Percentiles rank a stretch among this genome's conserved stretches.
phyloP scores from a whole-genome alignment of 2,797 vertebrate genomes.

The Gallinago solitaria region DNA sequence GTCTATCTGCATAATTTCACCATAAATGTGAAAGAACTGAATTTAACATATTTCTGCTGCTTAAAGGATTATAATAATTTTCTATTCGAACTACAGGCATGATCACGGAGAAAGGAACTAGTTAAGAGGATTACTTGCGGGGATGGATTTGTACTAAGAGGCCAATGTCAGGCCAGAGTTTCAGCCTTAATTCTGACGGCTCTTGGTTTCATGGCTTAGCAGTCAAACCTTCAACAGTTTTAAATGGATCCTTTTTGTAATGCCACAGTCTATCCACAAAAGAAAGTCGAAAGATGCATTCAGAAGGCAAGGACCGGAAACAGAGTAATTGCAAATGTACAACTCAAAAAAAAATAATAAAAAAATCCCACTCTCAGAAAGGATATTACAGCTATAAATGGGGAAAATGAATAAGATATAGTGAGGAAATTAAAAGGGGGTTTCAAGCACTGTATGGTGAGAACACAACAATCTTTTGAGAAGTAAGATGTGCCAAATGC shows the following conservation, averaged over 20 bases:
- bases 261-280: background rate
- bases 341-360: background rate
- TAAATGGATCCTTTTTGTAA: background rate
- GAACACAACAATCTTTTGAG: background rate
- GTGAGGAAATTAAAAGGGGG: background rate
- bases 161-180: background rate
- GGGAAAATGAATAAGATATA: background rate
- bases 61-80: slow-evolving; percentile 19
- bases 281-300: background rate
- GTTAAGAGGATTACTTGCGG: slow-evolving; percentile 29
- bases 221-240: background rate
- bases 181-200: background rate
- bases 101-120: background rate
- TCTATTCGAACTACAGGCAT: background rate
- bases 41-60: background rate
- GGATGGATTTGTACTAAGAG: background rate
- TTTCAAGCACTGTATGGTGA: background rate
- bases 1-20: background rate
- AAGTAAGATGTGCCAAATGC: background rate
- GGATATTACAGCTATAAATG: background rate
- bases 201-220: background rate
- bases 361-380: background rate
- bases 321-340: background rate
- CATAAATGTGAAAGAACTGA: background rate
- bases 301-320: background rate